Base-by-base conservation (phyloP, 2,797 vertebrate species). In the Poeciliopsis paucimaculata region DNA sequence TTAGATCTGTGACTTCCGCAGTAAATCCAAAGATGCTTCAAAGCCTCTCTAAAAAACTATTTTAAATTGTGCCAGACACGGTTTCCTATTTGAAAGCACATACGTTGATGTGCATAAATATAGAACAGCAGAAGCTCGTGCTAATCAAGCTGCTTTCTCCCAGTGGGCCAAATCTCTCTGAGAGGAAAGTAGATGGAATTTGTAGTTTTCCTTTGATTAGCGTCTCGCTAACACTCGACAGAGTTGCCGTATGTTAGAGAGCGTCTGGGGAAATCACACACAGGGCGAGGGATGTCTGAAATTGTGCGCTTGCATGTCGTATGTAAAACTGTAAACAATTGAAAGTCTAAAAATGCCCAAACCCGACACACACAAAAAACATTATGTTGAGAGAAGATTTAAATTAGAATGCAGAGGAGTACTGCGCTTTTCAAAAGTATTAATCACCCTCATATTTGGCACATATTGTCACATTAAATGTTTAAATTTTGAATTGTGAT, bases 141-240 rank as follows among this genome's bases (percentile, higher is more conserved):
- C 88, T 89, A 90, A 92, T 93, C 93, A 90, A 83, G 68, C 76
- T 8, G 77, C 34, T n/a, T 82, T 78, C 51, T 88, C 80, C 70
- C 77, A 45, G 23, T 41, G n/a, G 76, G 73, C 20, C n/a, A 18
- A 55, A 72, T 81, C 76, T 78, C 81, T 85, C 82, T 90, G 84
- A 55, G 76, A 90, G 90, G 92, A 93, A 82, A 81, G 84, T 76
- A 79, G 82, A 85, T 77, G 75, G 45, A 79, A 89, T 91, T 83
- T 88, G 81, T 80, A 71, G 77, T 34, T 39, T 76, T 80, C 47
- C 86, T 92, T 91, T 94, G 89, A 94, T 93, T 88, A 88, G 36
- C 20, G 76, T 62, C 87, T 86, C 83, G 88, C 91, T 87, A 84
- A 87, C 85, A 82, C 82, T 85, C 55, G 39, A 64, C 84, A 79